Percentiles rank a stretch among this genome's conserved stretches.
Conservation (phyloP, 2,113 vertebrate genomes). For the Pongo abelii region DNA sequence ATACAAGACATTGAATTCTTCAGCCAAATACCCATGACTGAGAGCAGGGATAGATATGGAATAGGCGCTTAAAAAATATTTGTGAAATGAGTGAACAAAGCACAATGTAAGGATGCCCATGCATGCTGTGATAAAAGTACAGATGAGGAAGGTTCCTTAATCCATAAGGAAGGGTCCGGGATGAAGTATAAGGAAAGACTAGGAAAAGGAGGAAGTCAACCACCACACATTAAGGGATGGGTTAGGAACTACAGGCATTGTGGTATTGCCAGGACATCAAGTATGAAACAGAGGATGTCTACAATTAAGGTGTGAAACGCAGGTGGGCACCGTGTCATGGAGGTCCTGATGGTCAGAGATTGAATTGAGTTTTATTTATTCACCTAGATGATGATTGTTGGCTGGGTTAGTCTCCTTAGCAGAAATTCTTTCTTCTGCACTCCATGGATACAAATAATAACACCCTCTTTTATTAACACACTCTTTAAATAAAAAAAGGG, state of each 20-base stretch:
- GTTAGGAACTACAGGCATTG: neutral
- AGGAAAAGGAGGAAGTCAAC: neutral
- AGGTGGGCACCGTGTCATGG: too few relatives aligned
- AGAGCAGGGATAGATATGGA: neutral
- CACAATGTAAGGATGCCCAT: too few relatives aligned
- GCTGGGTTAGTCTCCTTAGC: neutral
- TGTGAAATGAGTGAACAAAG: neutral
- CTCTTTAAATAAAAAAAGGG: neutral
- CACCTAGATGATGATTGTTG: neutral
- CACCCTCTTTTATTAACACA: neutral
- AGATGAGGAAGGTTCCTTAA: neutral
- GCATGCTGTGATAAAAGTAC: neutral
- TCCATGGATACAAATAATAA: neutral
- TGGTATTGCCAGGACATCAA: neutral
- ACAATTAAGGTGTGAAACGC: neutral
- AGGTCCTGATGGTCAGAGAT: neutral
- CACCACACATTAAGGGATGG: too few relatives aligned
- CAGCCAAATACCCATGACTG: neutral
- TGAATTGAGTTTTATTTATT: neutral
- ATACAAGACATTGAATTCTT: neutral
- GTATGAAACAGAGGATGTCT: neutral
- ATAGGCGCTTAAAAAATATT: neutral
- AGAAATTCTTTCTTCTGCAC: neutral
- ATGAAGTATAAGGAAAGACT: neutral
- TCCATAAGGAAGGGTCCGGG: neutral